phyloP scores from a whole-genome alignment of 2,888 invertebrate species.

The Cephus spinipes region DNA sequence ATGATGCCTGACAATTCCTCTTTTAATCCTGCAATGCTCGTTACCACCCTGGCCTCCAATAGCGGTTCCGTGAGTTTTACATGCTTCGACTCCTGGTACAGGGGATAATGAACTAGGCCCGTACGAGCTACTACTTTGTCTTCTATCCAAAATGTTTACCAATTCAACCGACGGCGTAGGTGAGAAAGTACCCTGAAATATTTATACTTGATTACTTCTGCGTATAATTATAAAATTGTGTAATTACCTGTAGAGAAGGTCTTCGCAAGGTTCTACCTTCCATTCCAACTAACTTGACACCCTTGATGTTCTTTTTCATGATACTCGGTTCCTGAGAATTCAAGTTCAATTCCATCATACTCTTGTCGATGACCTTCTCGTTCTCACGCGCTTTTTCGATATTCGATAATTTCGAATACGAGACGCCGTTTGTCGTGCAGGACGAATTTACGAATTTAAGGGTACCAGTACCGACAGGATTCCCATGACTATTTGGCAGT shows the following conservation, averaged over 20 bases:
- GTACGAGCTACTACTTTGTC: constrained; percentile 61
- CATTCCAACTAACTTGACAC: constrained; percentile 63
- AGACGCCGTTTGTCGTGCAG: constrained; percentile 7
- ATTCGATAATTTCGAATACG: constrained; percentile 24
- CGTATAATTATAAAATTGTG: background rate
- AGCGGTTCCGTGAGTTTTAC: constrained; percentile 63
- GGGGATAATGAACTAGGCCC: constrained; percentile 62
- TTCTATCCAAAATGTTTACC: constrained; percentile 61
- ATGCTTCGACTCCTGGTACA: constrained; percentile 62
- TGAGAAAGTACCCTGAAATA: constrained; percentile 60
- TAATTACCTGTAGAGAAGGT: constrained; percentile 58
- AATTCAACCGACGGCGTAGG: constrained; percentile 64
- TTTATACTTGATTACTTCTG: background rate
- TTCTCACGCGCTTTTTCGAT: constrained; percentile 26
- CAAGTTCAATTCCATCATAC: constrained; percentile 56
- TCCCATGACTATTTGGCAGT: constrained; percentile 29
- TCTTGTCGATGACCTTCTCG: constrained; percentile 44
- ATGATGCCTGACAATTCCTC: constrained; percentile 64
- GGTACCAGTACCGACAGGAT: constrained; percentile 5
- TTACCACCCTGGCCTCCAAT: constrained; percentile 56
- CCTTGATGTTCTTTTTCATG: constrained; percentile 59
- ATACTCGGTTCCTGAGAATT: constrained; percentile 44
- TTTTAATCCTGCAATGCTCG: constrained; percentile 62
- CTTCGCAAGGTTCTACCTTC: constrained; percentile 58
- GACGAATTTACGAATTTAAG: constrained; percentile 25